Evolutionary conservation across 2,113 vertebrate genomes (phyloP).

Genomic region (Syrmaticus mikado): DNA sequence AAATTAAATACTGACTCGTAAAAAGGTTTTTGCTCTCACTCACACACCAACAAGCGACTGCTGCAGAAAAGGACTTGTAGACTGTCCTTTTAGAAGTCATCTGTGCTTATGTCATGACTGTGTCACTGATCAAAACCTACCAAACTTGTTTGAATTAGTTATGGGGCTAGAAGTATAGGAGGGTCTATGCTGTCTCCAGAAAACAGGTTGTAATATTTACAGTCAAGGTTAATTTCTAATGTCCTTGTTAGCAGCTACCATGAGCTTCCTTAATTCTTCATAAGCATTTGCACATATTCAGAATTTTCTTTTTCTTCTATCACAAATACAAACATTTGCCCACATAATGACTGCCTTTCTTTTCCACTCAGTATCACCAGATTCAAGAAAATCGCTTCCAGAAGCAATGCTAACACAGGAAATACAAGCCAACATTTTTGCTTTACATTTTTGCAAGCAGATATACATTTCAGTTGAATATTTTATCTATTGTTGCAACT

Average conservation of each 20-base stretch:
- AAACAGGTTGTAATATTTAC: not conserved
- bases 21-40: conserved; percentile 33
- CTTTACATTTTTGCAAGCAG: not conserved
- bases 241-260: not conserved
- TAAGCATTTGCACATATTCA: not conserved
- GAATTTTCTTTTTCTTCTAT: not conserved
- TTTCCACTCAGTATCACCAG: not conserved
- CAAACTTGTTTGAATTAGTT: not conserved
- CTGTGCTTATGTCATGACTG: conserved; percentile 8
- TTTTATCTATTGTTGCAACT: not conserved
- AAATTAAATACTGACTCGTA: conserved; percentile 34
- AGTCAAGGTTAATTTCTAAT: not conserved
- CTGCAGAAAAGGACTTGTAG: not conserved
- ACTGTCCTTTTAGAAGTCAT: not conserved
- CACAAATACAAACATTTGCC: not conserved
- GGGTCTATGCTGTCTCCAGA: not conserved
- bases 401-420: not conserved
- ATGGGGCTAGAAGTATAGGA: not conserved
- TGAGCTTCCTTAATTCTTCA: not conserved
- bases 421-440: not conserved
- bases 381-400: not conserved
- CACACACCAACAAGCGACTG: not conserved
- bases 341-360: not conserved
- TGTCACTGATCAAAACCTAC: not conserved
- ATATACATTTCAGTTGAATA: not conserved